A percentile compares a stretch with the other conserved stretches of the same genome.
Evolutionary conservation across 2,888 invertebrate genomes (phyloP).

Genomic region (Mythimna pallens): DNA sequence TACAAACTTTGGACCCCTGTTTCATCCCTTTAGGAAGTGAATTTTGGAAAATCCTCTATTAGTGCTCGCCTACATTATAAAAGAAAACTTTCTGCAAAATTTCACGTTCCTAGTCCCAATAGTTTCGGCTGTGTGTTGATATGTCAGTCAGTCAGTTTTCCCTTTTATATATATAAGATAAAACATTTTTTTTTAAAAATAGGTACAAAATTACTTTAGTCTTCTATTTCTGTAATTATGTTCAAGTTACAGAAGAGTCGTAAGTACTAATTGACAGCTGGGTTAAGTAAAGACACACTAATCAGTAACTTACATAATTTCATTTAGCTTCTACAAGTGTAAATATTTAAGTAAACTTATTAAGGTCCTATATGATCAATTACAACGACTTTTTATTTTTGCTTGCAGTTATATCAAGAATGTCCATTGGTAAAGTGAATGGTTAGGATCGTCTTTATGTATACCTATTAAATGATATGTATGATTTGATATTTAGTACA

Average conservation of each 20-base stretch:
- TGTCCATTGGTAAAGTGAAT: conserved; percentile 11
- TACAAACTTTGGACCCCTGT: too few relatives aligned
- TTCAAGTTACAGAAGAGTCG: background rate
- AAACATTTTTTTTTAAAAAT: too few relatives aligned
- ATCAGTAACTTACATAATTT: conserved; percentile 22
- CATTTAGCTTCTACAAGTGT: conserved; percentile 8
- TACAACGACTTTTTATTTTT: conserved; percentile 15
- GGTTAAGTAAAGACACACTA: background rate
- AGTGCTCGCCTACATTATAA: too few relatives aligned
- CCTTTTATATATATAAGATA: too few relatives aligned
- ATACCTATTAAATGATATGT: too few relatives aligned
- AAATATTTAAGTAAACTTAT: background rate
- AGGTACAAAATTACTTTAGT: background rate
- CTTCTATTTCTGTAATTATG: background rate
- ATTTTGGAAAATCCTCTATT: too few relatives aligned
- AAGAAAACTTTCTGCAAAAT: too few relatives aligned
- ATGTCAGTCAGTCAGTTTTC: too few relatives aligned
- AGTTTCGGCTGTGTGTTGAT: too few relatives aligned
- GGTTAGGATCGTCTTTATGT: background rate
- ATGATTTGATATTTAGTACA: background rate
- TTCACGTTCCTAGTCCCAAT: too few relatives aligned
- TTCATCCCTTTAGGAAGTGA: too few relatives aligned
- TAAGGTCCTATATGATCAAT: conserved; percentile 3
- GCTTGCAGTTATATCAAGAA: background rate
- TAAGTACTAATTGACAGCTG: conserved; percentile 15